Base-by-base conservation (phyloP, 2,888 invertebrate genomes). In the Ichneumoninae sp. region DNA sequence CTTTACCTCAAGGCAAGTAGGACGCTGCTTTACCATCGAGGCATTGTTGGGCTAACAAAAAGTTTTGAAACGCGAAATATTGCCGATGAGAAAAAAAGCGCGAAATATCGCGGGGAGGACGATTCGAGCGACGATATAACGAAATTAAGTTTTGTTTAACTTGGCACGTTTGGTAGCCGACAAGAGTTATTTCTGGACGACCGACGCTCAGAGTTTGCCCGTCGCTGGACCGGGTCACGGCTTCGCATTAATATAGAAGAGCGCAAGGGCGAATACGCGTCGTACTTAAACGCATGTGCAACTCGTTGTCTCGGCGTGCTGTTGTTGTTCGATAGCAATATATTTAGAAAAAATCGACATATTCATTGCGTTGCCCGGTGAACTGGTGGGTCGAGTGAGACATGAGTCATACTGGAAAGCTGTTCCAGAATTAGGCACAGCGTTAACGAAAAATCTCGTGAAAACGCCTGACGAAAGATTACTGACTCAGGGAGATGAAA, bases 181-280 rank as follows among this genome's bases (percentile, higher is more conserved):
- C 80, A 52, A 68, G 33, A 82, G 87, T 87, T 91, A 91, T 91
- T 91, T 89, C 87, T 89, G 89, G 89, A 89, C 82, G 71, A 74
- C 69, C 47, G 82, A 83, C 70, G 78, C 70, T 75, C 65, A 44
- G 44, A 80, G 75, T 69, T 13, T 30, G 78, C 65, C 60, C 77
- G 65, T 81, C 79, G 75, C 88, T 91, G 89, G 88, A 90, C 80
- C 85, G 74, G 82, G 86, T 90, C 88, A 88, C 77, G 88, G 83
- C 81, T 86, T 80, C 77, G 84, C 82, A 83, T 83, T 86, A 80
- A 84, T 88, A 86, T 86, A 82, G 62, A 85, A 82, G 77, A 70
- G 60, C 36, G 13, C 85, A 86, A 87, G 86, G 86, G 82, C 82
- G 75, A 36, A 40, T 65, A 26, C 54, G 7, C 62, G 13, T 62